A percentile compares a stretch with the other conserved stretches of the same genome.
These are phyloP conservation scores for Leptestheria dahalacensis DNA, from an alignment of 1,140 invertebrate genomes.

Conservation along the genomic window DNA sequence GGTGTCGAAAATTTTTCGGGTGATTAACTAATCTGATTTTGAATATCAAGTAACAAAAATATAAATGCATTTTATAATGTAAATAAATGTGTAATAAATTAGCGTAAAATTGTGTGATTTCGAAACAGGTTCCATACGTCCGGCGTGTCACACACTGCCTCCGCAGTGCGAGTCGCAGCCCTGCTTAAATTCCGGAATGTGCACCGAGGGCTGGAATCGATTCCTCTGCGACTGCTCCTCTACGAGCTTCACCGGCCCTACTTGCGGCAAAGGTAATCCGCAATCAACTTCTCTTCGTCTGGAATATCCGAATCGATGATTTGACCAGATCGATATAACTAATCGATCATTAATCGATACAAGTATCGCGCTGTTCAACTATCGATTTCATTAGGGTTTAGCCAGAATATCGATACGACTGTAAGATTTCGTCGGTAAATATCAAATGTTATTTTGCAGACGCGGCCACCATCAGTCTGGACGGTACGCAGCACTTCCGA, in stretches of 20 bases:
- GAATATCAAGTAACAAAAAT: too few relatives aligned
- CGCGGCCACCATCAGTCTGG: conserved; percentile 69
- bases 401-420: not conserved
- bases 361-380: too few relatives aligned
- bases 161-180: conserved; percentile 68
- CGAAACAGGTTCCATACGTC: conserved; percentile 58
- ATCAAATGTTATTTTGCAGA: conserved; percentile 37
- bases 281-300: too few relatives aligned
- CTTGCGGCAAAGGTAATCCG: conserved; percentile 67
- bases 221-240: conserved; percentile 88
- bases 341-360: too few relatives aligned
- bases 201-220: conserved; percentile 89
- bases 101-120: too few relatives aligned
- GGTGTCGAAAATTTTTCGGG: too few relatives aligned
- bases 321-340: too few relatives aligned
- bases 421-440: not conserved
- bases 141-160: conserved; percentile 63
- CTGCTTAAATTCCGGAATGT: conserved; percentile 79
- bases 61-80: too few relatives aligned
- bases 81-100: too few relatives aligned
- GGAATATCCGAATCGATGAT: too few relatives aligned
- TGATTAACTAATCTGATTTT: too few relatives aligned
- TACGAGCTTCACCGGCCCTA: conserved; percentile 77
- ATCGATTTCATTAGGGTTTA: too few relatives aligned
- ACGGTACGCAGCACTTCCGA: conserved; percentile 72